Percentiles rank a stretch among this genome's conserved stretches.
These are phyloP conservation scores for Eupeodes corollae DNA, from an alignment of 1,140 invertebrate species.

Conservation along the genomic window DNA sequence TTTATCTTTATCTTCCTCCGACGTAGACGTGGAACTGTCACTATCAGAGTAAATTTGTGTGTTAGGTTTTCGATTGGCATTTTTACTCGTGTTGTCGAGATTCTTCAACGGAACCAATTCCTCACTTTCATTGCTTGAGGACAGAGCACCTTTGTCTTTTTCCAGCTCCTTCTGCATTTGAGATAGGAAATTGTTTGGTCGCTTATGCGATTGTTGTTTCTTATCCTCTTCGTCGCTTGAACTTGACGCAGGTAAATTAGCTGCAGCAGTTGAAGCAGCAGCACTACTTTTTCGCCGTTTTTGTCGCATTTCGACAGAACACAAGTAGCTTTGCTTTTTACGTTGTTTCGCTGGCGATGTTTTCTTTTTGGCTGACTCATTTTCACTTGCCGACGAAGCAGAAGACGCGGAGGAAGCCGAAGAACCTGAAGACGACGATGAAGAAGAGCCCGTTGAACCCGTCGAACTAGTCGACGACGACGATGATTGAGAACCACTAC, in stretches of 20 bases:
- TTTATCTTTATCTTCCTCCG: conserved; percentile 34
- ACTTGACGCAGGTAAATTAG: conserved; percentile 24
- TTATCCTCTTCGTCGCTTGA: conserved; percentile 31
- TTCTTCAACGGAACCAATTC: conserved; percentile 50
- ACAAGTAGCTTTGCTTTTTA: conserved; percentile 25
- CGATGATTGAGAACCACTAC: too few species aligned
- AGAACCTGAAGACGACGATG: conserved; percentile 17
- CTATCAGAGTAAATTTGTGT: conserved; percentile 36
- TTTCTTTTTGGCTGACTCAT: conserved; percentile 5
- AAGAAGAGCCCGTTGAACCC: not conserved
- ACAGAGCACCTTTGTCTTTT: conserved; percentile 39
- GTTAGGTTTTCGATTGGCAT: conserved; percentile 31
- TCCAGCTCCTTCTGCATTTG: conserved; percentile 55
- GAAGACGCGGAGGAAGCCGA: conserved; percentile 14
- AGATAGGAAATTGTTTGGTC: conserved; percentile 18
- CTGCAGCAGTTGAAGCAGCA: conserved; percentile 10
- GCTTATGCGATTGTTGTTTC: conserved; percentile 33
- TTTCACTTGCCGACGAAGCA: conserved; percentile 14
- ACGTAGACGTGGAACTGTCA: conserved; percentile 17
- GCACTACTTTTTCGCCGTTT: conserved; percentile 28
- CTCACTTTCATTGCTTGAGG: conserved; percentile 61
- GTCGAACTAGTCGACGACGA: conserved; percentile 8
- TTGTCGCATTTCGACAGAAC: conserved; percentile 27
- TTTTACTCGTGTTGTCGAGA: conserved; percentile 1
- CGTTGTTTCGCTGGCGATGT: conserved; percentile 6